Evolutionary conservation across 2,113 vertebrate genomes (phyloP).

Genomic region (Carettochelys insculpta): DNA sequence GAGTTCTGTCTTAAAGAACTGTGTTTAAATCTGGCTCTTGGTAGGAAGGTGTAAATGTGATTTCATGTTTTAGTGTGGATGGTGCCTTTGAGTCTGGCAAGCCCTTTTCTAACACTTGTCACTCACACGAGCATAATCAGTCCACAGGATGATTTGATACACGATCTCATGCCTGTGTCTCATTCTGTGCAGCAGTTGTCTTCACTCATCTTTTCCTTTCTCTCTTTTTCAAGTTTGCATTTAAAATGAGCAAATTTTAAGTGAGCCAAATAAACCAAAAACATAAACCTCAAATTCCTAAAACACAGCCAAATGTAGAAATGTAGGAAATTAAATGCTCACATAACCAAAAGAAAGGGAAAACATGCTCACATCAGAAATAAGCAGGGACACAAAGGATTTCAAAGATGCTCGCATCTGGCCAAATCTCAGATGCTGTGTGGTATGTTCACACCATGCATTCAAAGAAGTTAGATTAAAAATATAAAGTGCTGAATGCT

Average conservation of each 20-base stretch:
- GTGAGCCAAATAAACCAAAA: neutral
- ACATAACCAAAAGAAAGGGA: neutral
- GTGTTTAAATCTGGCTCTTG: neutral
- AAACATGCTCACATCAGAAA: neutral
- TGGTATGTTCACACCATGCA: neutral
- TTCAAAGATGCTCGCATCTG: neutral
- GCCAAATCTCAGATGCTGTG: neutral
- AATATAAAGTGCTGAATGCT: neutral
- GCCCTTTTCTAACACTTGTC: neutral
- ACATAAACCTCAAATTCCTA: neutral
- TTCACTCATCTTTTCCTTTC: neutral
- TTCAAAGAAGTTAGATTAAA: neutral
- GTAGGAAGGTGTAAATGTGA: neutral
- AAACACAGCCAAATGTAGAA: neutral
- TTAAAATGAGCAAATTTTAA: neutral
- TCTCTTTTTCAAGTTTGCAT: neutral
- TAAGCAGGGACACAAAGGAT: neutral
- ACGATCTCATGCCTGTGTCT: neutral
- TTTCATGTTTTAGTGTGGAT: neutral
- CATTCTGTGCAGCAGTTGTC: too few species aligned
- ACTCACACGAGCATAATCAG: neutral
- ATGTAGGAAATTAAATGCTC: neutral
- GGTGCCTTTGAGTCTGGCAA: neutral
- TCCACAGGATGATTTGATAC: neutral
- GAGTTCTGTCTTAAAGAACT: neutral